Evolutionary conservation across 2,113 vertebrate genomes (phyloP).

Genomic region (Platanista minor): DNA sequence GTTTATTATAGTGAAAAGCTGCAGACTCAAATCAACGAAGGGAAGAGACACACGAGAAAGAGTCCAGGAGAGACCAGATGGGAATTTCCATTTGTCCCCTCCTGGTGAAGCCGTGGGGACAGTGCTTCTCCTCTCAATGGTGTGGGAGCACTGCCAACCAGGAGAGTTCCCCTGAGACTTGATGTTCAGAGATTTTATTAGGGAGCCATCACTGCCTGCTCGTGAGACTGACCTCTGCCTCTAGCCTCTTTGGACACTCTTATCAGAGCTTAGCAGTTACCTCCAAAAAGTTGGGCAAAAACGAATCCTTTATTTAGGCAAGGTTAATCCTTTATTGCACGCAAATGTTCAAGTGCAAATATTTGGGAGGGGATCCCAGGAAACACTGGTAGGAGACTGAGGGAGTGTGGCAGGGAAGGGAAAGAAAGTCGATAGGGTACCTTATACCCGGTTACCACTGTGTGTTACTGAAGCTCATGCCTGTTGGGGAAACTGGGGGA

Average conservation of each 20-base stretch:
- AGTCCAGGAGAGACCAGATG: neutral
- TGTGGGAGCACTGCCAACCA: neutral
- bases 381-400: neutral
- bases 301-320: neutral
- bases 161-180: neutral
- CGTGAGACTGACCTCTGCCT: neutral
- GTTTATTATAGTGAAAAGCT: neutral
- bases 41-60: accelerated
- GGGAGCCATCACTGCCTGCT: neutral
- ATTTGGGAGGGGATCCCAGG: neutral
- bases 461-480: accelerated
- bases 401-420: too few relatives aligned
- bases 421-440: accelerated
- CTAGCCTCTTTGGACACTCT: neutral
- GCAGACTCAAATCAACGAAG: neutral
- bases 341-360: neutral
- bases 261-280: neutral
- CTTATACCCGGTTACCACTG: accelerated
- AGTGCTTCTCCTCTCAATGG: accelerated
- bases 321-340: neutral
- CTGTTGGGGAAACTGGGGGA: neutral
- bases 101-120: accelerated
- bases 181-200: too few relatives aligned
- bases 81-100: neutral
- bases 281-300: neutral